phyloP scores from a whole-genome alignment of 2,797 vertebrate genomes.

The Melanotaenia pygmaea region DNA sequence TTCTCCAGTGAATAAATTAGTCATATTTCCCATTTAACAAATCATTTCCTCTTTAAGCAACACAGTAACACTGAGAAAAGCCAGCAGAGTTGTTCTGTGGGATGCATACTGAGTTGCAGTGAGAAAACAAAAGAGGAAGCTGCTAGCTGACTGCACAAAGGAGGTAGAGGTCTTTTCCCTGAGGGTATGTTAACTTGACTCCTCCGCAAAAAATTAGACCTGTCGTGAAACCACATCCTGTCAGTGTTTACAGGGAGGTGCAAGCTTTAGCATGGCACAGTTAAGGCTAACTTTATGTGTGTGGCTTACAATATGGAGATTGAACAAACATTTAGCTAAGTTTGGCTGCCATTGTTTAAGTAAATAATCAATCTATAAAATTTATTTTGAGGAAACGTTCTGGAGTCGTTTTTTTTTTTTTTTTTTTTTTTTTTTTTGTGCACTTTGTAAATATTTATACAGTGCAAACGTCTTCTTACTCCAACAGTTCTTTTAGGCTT shows the following conservation, averaged over 20 bases:
- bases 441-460: constrained; percentile 37
- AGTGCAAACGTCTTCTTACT: constrained; percentile 59
- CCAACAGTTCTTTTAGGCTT: constrained; percentile 26
- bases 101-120: constrained; percentile 47
- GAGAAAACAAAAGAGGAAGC: constrained; percentile 58
- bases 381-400: constrained; percentile 3
- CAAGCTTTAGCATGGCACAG: constrained; percentile 54
- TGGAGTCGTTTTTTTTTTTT: neutral
- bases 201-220: constrained; percentile 64
- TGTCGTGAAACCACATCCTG: constrained; percentile 79
- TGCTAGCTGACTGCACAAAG: constrained; percentile 57
- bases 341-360: constrained; percentile 12
- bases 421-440: neutral
- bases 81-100: constrained; percentile 44
- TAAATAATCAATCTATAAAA: constrained; percentile 28
- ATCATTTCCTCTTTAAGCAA: constrained; percentile 44
- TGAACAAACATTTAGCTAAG: constrained; percentile 35
- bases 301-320: constrained; percentile 14
- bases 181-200: constrained; percentile 66
- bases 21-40: constrained; percentile 60
- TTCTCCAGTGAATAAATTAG: constrained; percentile 48
- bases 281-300: constrained; percentile 21
- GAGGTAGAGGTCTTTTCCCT: constrained; percentile 70
- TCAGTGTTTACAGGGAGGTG: constrained; percentile 62
- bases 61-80: constrained; percentile 44